Base-by-base conservation (phyloP, 2,797 vertebrate species). In the Oophaga sylvatica region DNA sequence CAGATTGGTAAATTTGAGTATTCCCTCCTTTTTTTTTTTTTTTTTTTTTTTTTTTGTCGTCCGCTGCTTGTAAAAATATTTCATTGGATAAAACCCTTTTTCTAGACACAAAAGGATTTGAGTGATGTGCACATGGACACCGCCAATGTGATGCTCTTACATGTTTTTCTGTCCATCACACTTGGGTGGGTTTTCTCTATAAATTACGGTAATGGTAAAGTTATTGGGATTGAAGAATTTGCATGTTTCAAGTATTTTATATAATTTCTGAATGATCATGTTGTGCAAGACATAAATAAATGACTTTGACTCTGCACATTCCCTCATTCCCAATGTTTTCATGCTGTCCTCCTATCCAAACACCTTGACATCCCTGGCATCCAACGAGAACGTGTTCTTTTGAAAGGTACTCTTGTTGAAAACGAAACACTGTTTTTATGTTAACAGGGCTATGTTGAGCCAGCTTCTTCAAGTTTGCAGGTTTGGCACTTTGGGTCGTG, bases 331-430 rank as follows among this genome's bases (percentile, higher is more conserved):
- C 56, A 29, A 63, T 65, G 13, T 77, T 57, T 85, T 31, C 6
- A 3, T 56, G 5, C 11, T 13, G 20, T 67, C 78, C 57, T 15
- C 22, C 41, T 87, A 15, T 73, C 29, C 77, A 48, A 45, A 87
- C 75, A 79, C 87, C 75, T 84, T 35, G 22, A 88, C 57, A 67
- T 45, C 60, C 87, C 65, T 84, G 67, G 76, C 73, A 80, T 84
- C 87, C 87, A 57, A 22, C 65, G 26, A 75, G 87, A 57, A 84
- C 81, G 26, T 53, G 35, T 35, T 17, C 31, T 63, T 35, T 68
- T 88, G 81, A 88, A 88, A 84, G 87, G 65, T 88, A 81, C 82
- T 84, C 80, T 88, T 88, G 81, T 88, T 79, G 73, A 22, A 31
- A 7, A 11, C 19, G 45, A 77, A 68, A 19, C 57, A 6, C 7